Base-by-base conservation (phyloP, 2,888 invertebrate genomes). In the Lithophane ornitopus region DNA sequence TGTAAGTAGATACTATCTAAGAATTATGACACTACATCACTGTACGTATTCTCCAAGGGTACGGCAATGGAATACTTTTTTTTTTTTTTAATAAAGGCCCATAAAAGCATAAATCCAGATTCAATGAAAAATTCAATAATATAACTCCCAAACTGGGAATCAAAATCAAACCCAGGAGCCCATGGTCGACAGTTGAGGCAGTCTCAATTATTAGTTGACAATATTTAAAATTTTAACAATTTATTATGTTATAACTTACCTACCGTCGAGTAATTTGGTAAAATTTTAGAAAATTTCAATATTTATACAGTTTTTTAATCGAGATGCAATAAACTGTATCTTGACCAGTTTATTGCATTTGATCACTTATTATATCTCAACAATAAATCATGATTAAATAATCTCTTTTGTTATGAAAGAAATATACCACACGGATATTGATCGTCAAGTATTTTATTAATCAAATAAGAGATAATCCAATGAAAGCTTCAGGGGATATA, bases 261-360 rank as follows among this genome's bases (percentile, higher is more conserved):
- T 79, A 73, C 75, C 80, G 71, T 76, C 59, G 78, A 67, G 56
- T 70, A 77, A 77, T 84, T 84, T 85, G 78, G 12, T 0, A 39
- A 16, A 46, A 49, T 19, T 56, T 62, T 44, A 0, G 46, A 11
- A 49, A 70, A 7, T n/a, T n/a, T 14, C 72, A 59, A 34, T 84
- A 88, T 88, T 76, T 88, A 88, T 88, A 88, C 79, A 65, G 11
- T 19, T 66, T 59, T 63, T 58, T 81, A 81, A 82, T 77, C 86
- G 76, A 83, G 58, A 80, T 76, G 74, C 77, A 85, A 85, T 87
- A 88, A 88, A 85, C 66, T 56, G 61, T 83, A 89, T 88, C 87
- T 84, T 70, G 28, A 78, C n/a, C 62, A 68, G 44, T 87, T 89
- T 87, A 87, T 87, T 84, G 79, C 80, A 84, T 72, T 74, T 65